phyloP scores from a whole-genome alignment of 2,113 vertebrate genomes.

The Stegastes partitus region DNA sequence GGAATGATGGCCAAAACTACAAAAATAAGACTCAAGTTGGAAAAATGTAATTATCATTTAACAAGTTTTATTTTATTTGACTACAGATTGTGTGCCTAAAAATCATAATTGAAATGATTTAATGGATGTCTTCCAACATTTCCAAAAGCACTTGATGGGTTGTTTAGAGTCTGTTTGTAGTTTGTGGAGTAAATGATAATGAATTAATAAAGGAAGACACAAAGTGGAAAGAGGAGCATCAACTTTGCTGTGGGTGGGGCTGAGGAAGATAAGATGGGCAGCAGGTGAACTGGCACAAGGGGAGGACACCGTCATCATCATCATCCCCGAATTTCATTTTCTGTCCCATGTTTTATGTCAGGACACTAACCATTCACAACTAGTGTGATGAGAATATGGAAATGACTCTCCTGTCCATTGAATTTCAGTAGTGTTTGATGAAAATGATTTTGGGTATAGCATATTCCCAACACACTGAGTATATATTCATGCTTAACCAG shows the following conservation, averaged over 20 bases:
- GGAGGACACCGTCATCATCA: not conserved
- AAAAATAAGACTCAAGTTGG: slow-evolving; percentile 2
- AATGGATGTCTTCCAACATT: slow-evolving; percentile 1
- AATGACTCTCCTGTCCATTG: slow-evolving; percentile 8
- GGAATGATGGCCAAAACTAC: not conserved
- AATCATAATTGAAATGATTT: not conserved
- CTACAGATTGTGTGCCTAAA: not conserved
- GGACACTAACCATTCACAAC: not conserved
- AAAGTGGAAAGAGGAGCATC: not conserved
- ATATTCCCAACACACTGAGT: slow-evolving; percentile 23
- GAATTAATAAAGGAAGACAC: not conserved
- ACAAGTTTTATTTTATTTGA: not conserved
- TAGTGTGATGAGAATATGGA: slow-evolving; percentile 3
- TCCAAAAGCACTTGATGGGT: slow-evolving; percentile 24
- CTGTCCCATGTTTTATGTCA: not conserved
- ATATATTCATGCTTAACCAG: slow-evolving; percentile 4
- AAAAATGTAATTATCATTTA: not conserved
- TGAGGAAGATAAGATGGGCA: not conserved
- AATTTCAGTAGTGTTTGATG: slow-evolving; percentile 21
- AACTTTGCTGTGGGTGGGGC: not conserved
- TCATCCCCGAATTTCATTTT: slow-evolving; percentile 1
- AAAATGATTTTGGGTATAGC: not conserved
- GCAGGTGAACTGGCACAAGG: not conserved
- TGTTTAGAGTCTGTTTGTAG: not conserved
- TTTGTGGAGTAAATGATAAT: not conserved